Evolutionary conservation across 2,888 invertebrate species (phyloP), one percentile per base, ranked within the genome.

Genomic region (Candidula unifasciata): DNA sequence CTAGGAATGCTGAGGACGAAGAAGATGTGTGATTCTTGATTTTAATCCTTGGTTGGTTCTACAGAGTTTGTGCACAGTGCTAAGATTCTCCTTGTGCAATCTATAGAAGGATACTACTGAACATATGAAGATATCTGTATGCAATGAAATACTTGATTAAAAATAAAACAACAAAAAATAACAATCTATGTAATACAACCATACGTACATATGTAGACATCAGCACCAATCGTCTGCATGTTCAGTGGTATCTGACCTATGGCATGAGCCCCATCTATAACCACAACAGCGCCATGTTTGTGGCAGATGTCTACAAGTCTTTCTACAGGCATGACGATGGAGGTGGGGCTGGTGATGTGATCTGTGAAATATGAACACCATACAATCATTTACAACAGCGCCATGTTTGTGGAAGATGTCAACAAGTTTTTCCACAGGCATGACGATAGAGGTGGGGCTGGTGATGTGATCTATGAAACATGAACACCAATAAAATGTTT

Each of bases 241-340:
- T 91, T 87, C 0, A 92, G 87, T 3, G 85, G 82, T 37, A 92
- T 37, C 30, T 93, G 93, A 3, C 93, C 93, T 0, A 92, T 91
- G 0, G 89, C 88, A 77, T 93, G 93, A 10, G 93, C 93, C n/a
- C 92, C 93, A 86, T 93, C 93, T 37, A 93, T 87, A 33, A 92
- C 44, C 37, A 90, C 89, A 30, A 91, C 54, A 54, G 90, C 90
- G 3, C 88, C 89, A 86, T 90, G 87, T 35, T 88, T 81, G 52
- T 88, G 89, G 86, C 92, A 92, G 3, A 92, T 81, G 8, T 87
- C 80, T 8, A 89, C 87, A 24, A 93, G 83, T 77, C 89, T 89
- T 77, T 90, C 89, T 2, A 92, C 85, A 0, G 93, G 93, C 85
- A 92, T 85, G 44, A 90, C 33, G 0, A 91, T 86, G 10, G 92